These are phyloP conservation scores for Amblyraja radiata DNA, from an alignment of 2,797 vertebrate genomes.

Conservation along the genomic window DNA sequence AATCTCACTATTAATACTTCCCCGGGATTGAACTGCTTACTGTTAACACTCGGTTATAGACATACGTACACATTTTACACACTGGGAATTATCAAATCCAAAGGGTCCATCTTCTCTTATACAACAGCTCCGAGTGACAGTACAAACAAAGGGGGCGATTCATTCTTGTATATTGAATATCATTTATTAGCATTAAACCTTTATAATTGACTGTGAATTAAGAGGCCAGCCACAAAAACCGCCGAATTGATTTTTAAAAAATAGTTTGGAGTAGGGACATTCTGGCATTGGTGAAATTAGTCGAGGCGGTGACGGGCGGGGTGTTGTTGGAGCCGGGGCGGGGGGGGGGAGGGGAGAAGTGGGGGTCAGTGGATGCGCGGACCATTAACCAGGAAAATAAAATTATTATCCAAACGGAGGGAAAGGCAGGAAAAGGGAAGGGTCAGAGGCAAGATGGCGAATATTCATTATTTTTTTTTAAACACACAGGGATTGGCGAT, in stretches of 20 bases:
- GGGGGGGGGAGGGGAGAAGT: background rate
- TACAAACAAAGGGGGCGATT: background rate
- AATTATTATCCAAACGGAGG: background rate
- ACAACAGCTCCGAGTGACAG: conserved; percentile 6
- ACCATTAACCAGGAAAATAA: background rate
- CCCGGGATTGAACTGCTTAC: background rate
- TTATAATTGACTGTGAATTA: background rate
- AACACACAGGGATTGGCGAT: conserved; percentile 24
- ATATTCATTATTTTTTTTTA: conserved; percentile 24
- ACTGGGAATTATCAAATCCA: background rate
- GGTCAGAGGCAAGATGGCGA: conserved; percentile 34
- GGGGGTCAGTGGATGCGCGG: background rate
- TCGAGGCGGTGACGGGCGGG: too few species aligned
- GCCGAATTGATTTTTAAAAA: background rate
- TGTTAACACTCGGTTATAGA: background rate
- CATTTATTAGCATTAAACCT: background rate
- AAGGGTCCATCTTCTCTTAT: background rate
- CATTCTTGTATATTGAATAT: background rate
- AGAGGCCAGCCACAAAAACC: background rate
- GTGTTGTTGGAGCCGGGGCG: too few species aligned
- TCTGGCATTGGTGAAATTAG: background rate
- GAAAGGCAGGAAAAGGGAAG: conserved; percentile 18
- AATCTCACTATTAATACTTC: background rate
- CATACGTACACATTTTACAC: background rate
- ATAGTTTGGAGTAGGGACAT: background rate